phyloP scores from a whole-genome alignment of 2,113 vertebrate species.

The Laticauda colubrina region DNA sequence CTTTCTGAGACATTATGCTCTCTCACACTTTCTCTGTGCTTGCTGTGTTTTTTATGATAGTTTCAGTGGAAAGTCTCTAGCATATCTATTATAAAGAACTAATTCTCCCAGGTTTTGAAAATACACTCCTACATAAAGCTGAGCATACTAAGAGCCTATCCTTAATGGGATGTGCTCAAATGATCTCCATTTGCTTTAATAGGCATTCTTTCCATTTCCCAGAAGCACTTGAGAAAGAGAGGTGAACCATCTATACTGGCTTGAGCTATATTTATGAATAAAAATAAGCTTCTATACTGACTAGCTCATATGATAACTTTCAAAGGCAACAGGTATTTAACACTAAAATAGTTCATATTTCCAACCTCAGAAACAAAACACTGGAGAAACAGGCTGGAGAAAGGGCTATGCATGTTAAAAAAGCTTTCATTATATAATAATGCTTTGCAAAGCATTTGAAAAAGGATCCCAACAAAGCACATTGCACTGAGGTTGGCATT shows the following conservation, averaged over 20 bases:
- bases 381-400: constrained; percentile 28
- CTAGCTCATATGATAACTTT: background rate
- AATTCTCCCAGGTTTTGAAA: constrained; percentile 50
- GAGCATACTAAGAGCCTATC: constrained; percentile 5
- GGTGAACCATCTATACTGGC: constrained; percentile 6
- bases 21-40: constrained; percentile 25
- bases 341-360: constrained; percentile 55
- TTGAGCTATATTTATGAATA: constrained; percentile 41
- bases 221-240: constrained; percentile 32
- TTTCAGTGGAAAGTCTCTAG: constrained; percentile 56
- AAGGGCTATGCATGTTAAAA: background rate
- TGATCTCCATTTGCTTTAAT: background rate
- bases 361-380: constrained; percentile 44
- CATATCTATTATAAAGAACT: constrained; percentile 56
- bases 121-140: constrained; percentile 41
- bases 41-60: constrained; percentile 58
- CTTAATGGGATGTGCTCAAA: background rate
- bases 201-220: background rate
- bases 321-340: constrained; percentile 21
- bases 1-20: background rate
- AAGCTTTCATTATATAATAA: background rate
- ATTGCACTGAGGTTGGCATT: background rate
- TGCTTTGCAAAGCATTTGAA: background rate
- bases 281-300: constrained; percentile 34
- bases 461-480: background rate